Base-by-base conservation (phyloP, 1,140 invertebrate species). In the Cydia splendana region DNA sequence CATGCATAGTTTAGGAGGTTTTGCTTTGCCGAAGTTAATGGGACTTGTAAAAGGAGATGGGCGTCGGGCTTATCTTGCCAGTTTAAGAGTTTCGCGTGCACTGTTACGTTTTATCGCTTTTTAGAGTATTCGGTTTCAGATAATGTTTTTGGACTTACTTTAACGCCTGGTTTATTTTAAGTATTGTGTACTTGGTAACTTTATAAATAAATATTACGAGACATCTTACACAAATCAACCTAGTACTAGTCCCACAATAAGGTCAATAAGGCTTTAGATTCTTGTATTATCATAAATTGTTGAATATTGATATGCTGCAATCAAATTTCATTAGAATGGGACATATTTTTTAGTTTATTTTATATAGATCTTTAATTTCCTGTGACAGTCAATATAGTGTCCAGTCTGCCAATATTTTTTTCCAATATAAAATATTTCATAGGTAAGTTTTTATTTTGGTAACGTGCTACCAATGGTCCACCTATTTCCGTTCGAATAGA, bases 21-120 rank as follows among this genome's bases (percentile, higher is more conserved):
- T 86, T 88, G 88, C 88, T 88, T 86, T 89, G 85, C 85, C 85
- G 78, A 88, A 88, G 88, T 90, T 91, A 91, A 91, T 90, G 88
- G 86, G 82, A 87, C 81, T 82, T 82, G 82, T 81, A 81, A 82
- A 83, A 82, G 82, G 81, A 79, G 75, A 78, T 87, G 84, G 87
- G 85, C 80, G 80, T 79, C 80, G 73, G 78, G 76, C 83, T 87
- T 88, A 87, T 89, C 84, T 89, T 67, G 77, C 73, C 75, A 75
- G 79, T 74, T 85, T 75, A 77, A 80, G 65, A 76, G 75, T 67
- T 77, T 34, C 74, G 73, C 74, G 73, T 74, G 10, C 57, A 62
- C 53, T 7, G 15, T n/a, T 57, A 24, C 18, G 18, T 62, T 53
- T 53, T 53, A 53, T 18, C 51, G n/a, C 51, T 53, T 53, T 53